Evolutionary conservation across 2,113 vertebrate species (phyloP), one percentile per base, ranked within the genome.

Genomic region (Antigone vipio): DNA sequence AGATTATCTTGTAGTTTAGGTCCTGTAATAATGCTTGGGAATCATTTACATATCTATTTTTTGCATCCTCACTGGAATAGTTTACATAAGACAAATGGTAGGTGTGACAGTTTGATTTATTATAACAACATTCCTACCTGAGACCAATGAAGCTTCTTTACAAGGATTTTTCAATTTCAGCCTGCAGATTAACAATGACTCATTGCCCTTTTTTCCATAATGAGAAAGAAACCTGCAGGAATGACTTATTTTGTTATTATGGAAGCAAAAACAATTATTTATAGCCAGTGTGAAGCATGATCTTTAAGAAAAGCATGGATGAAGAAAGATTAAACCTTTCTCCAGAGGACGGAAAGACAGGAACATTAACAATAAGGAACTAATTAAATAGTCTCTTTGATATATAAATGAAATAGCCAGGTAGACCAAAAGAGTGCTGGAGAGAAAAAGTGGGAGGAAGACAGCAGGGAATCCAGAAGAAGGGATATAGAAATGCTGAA

Each of bases 341-440:
- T 15, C 78, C 32, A 91, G 45, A 87, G 22, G 26, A 55, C 4
- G 67, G n/a, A 87, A 87, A 77, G 18, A 80, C 4, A 58, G 47
- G 29, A 88, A 58, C 4, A 83, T 35, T 29, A 92, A 44, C 40
- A 78, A 79, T 44, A 86, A 88, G 45, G 50, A 92, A 77, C 27
- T 81, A 95, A 89, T 89, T 85, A 89, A 93, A 78, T 63, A 71
- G 26, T 56, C 15, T 40, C 47, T 93, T 96, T 94, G 72, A 92
- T 81, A 89, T 34, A 52, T 52, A 92, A 89, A 95, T 78, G 11
- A 59, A 69, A 6, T 2, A 84, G 7, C 6, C 56, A 85, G 12
- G 47, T 59, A 94, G 30, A 32, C 40, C 69, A 64, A 79, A 60
- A 88, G 12, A 66, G 6, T 9, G 9, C 13, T 68, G 50, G 40